Evolutionary conservation across 2,113 vertebrate genomes (phyloP).

Genomic region (Semnornis frantzii): DNA sequence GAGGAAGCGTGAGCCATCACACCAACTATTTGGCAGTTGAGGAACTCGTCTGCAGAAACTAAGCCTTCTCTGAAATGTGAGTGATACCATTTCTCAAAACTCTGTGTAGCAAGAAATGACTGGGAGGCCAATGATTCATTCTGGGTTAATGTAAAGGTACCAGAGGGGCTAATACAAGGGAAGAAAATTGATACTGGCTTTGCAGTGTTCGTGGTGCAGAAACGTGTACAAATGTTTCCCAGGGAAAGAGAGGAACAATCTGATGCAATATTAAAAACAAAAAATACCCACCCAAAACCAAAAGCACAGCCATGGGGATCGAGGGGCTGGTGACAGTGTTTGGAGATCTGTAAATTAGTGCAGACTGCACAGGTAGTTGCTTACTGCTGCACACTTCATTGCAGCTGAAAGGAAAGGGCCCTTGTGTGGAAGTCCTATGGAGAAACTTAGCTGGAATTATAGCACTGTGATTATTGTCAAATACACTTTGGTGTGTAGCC

Average conservation of each 20-base stretch:
- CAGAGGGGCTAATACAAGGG: slow-evolving; percentile 36
- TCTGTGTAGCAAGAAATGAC: not conserved
- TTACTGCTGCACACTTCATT: not conserved
- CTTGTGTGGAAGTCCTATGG: not conserved
- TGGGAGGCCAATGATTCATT: slow-evolving; percentile 40
- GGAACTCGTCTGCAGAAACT: not conserved
- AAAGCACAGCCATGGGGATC: not conserved
- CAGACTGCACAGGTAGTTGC: slow-evolving; percentile 7
- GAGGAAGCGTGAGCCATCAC: not conserved
- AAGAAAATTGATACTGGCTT: slow-evolving; percentile 45
- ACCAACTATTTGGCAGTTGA: not conserved
- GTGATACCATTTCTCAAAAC: not conserved
- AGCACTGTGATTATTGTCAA: not conserved
- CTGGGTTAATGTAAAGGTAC: slow-evolving; percentile 45
- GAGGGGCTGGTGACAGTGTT: not conserved
- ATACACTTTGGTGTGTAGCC: not conserved
- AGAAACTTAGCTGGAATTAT: not conserved
- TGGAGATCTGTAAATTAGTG: slow-evolving; percentile 26
- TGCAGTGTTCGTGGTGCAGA: slow-evolving; percentile 27
- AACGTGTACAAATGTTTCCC: slow-evolving; percentile 18
- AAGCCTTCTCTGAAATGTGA: slow-evolving; percentile 27
- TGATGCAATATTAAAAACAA: not conserved
- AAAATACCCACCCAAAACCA: slow-evolving; percentile 5
- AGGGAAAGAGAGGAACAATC: slow-evolving; percentile 14
- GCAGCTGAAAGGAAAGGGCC: not conserved